Base-by-base conservation (phyloP, 2,888 invertebrate genomes). In the Pyrrhia umbra region DNA sequence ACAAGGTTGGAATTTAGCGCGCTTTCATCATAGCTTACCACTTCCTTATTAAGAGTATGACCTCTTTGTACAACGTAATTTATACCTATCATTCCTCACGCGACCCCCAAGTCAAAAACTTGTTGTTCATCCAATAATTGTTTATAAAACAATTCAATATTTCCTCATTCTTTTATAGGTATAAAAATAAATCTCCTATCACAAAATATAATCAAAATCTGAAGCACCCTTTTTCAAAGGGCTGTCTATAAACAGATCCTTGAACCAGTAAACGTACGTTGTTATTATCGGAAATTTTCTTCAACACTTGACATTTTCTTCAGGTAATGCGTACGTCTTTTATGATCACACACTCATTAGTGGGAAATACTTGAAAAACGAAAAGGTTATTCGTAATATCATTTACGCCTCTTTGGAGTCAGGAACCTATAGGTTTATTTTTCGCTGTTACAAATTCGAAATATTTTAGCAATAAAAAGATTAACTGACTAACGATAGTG, bases 291-390 rank as follows among this genome's bases (percentile, higher is more conserved):
- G 49, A 68, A 62, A 57, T 45, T 37, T 40, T 37, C 68, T 43
- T 8, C 18, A 15, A 39, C 56, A 62, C 56, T 71, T 74, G 68
- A 71, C 56, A 74, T 74, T 71, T 54, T 42, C 16, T 56, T 68
- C 40, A 45, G 56, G 34, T 46, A 67, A 54, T 34, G 18, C 34
- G 27, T 16, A 50, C 42, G 45, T 23, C 49, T 50, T 68, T 46
- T 43, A 62, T 57, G 42, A 68, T 73, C 30, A 30, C 18, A 68
- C 47, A 68, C 46, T 52, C 62, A 71, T 74, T 74, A 64, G 43
- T 40, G 20, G 27, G 15, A 46, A 73, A 61, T 52, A 43, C 37
- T 61, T 25, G 39, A 15, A 55, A 21, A 51, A 68, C 23, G 51
- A 43, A 68, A 74, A 74, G 46, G 73, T 67, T 72, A 54, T 50